Percentiles rank a stretch among this genome's conserved stretches.
phyloP scores from a whole-genome alignment of 2,888 invertebrate species.

The Epirrita christyi region DNA sequence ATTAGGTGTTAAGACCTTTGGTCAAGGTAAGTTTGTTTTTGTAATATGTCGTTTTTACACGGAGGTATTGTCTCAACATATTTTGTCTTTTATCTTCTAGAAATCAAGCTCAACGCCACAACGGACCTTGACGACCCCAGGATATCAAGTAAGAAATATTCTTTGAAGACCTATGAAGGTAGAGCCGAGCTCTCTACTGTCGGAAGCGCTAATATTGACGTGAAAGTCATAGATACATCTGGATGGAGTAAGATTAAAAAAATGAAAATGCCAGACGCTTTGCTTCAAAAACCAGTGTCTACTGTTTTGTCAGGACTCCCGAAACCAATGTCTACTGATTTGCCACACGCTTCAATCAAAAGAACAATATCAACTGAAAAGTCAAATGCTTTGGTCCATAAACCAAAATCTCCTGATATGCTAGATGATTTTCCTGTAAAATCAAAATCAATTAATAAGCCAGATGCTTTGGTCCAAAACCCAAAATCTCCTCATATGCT shows the following conservation, averaged over 20 bases:
- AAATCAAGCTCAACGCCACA: conserved; percentile 59
- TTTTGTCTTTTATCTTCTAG: conserved; percentile 57
- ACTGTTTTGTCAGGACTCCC: conserved; percentile 1
- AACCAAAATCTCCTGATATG: neutral
- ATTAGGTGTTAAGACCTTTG: no score
- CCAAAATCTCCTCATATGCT: neutral
- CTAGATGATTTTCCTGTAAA: neutral
- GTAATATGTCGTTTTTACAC: no score
- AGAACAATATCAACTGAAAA: neutral
- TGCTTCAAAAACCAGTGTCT: conserved; percentile 38
- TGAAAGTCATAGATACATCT: conserved; percentile 52
- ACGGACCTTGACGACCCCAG: conserved; percentile 66
- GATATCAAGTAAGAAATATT: conserved; percentile 59
- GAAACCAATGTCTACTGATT: conserved; percentile 4
- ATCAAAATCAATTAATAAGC: neutral
- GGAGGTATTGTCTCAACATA: no score
- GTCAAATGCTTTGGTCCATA: neutral
- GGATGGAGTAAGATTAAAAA: conserved; percentile 48
- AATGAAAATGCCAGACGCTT: conserved; percentile 53
- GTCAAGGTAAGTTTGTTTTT: no score
- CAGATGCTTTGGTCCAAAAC: neutral
- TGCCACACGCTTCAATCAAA: neutral
- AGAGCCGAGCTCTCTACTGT: conserved; percentile 49
- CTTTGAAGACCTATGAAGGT: conserved; percentile 48
- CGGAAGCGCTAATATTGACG: conserved; percentile 51